Evolutionary conservation across 2,888 invertebrate genomes (phyloP).

Genomic region (Halictus ligatus): DNA sequence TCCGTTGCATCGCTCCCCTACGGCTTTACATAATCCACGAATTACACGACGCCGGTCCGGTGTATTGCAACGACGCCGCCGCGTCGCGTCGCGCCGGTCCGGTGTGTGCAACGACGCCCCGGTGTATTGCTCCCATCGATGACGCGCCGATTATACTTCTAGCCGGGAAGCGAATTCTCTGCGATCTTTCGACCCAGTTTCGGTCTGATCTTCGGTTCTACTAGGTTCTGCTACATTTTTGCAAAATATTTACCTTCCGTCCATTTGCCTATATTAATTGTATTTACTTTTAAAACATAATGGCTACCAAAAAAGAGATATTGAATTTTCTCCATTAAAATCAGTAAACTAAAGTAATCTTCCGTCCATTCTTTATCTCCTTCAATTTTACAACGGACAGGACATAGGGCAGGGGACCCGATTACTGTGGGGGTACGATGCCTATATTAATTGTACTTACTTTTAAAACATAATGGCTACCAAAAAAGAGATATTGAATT

Average conservation of each 20-base stretch:
- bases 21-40: constrained; percentile 34
- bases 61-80: constrained; percentile 12
- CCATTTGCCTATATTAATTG: too few relatives aligned
- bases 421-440: too few relatives aligned
- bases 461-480: too few relatives aligned
- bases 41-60: constrained; percentile 20
- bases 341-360: too few relatives aligned
- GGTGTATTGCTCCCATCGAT: constrained; percentile 15
- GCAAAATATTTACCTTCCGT: not conserved
- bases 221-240: not conserved
- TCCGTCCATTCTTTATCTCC: not conserved
- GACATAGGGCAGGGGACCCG: not conserved
- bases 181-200: not conserved
- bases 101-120: not conserved
- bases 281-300: too few relatives aligned
- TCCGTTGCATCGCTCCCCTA: constrained; percentile 39
- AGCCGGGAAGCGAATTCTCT: not conserved
- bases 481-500: too few relatives aligned
- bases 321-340: too few relatives aligned
- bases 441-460: too few relatives aligned
- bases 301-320: too few relatives aligned
- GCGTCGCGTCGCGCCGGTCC: too few relatives aligned
- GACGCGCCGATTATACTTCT: not conserved
- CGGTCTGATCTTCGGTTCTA: not conserved
- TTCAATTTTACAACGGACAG: not conserved